These are phyloP conservation scores for Parotocinclus haroldoi DNA, from an alignment of 2,797 vertebrate species.

Conservation along the genomic window DNA sequence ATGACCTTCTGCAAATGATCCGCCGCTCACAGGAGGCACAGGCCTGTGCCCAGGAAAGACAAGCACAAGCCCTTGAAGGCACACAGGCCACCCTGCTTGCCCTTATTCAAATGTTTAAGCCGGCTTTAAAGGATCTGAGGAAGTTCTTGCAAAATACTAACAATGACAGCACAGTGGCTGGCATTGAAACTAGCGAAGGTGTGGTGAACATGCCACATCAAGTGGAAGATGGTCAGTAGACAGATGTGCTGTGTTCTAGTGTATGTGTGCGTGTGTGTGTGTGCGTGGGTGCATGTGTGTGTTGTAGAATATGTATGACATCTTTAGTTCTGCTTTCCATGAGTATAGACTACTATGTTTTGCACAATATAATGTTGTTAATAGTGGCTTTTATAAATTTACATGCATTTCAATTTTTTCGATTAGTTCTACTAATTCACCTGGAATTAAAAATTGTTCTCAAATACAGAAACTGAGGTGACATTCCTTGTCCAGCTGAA, in stretches of 20 bases:
- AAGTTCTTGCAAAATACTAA: constrained; percentile 84
- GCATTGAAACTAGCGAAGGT: constrained; percentile 58
- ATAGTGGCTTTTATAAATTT: not conserved
- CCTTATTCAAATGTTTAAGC: constrained; percentile 89
- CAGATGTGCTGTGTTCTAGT: not conserved
- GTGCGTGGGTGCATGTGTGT: constrained; percentile 6
- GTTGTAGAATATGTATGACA: constrained; percentile 8
- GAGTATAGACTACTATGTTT: constrained; percentile 9
- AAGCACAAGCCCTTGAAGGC: constrained; percentile 93
- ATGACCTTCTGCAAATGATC: constrained; percentile 91
- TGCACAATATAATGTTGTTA: not conserved
- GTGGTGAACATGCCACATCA: constrained; percentile 54
- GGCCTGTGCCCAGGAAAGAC: constrained; percentile 90
- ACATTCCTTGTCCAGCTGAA: no score
- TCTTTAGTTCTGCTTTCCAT: not conserved
- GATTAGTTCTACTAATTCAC: no score
- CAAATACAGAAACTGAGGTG: no score
- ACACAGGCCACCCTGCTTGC: constrained; percentile 89
- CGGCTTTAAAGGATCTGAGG: constrained; percentile 90
- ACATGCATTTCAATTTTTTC: no score
- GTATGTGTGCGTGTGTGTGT: constrained; percentile 6
- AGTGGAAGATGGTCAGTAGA: constrained; percentile 58
- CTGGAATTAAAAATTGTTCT: no score
- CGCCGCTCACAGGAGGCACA: constrained; percentile 92
- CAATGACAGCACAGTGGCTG: constrained; percentile 19